Percentiles rank a stretch among this genome's conserved stretches.
Evolutionary conservation across 2,888 invertebrate species (phyloP).

Genomic region (Eupithecia insigniata): DNA sequence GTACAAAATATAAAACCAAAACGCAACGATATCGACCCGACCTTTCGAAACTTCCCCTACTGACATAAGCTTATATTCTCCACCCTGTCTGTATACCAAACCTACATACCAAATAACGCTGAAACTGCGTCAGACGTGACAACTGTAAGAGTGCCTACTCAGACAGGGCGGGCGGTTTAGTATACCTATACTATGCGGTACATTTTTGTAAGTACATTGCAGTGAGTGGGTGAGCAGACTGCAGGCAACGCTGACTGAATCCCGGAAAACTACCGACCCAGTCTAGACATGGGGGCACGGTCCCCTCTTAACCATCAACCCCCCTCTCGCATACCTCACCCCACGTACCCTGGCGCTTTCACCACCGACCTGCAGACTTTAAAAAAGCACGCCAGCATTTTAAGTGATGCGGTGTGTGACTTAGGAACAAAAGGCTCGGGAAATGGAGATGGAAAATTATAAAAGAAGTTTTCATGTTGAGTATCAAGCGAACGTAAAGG

Average conservation of each 20-base stretch:
- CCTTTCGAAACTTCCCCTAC: constrained; percentile 59
- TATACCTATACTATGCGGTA: constrained; percentile 39
- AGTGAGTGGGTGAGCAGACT: constrained; percentile 82
- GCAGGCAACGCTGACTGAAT: constrained; percentile 82
- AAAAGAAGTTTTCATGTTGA: constrained; percentile 58
- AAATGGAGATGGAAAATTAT: constrained; percentile 65
- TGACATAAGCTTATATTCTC: constrained; percentile 65
- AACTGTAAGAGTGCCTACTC: constrained; percentile 73
- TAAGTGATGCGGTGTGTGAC: constrained; percentile 70
- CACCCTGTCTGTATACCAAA: constrained; percentile 51
- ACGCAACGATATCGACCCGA: constrained; percentile 55
- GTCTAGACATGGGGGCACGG: constrained; percentile 84
- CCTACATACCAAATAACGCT: constrained; percentile 63
- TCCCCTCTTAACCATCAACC: constrained; percentile 63
- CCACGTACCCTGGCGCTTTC: constrained; percentile 72
- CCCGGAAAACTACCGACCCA: constrained; percentile 85
- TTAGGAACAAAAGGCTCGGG: constrained; percentile 62
- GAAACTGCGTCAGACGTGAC: constrained; percentile 73
- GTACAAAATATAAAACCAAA: constrained; percentile 42
- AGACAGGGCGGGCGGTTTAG: constrained; percentile 61
- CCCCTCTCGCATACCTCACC: constrained; percentile 51
- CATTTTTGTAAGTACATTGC: constrained; percentile 71
- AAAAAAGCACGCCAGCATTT: constrained; percentile 75
- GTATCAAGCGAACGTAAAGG: constrained; percentile 42
- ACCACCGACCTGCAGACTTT: constrained; percentile 77